Conservation (phyloP, 1,140 invertebrate species). For the Phenacoccus solenopsis region DNA sequence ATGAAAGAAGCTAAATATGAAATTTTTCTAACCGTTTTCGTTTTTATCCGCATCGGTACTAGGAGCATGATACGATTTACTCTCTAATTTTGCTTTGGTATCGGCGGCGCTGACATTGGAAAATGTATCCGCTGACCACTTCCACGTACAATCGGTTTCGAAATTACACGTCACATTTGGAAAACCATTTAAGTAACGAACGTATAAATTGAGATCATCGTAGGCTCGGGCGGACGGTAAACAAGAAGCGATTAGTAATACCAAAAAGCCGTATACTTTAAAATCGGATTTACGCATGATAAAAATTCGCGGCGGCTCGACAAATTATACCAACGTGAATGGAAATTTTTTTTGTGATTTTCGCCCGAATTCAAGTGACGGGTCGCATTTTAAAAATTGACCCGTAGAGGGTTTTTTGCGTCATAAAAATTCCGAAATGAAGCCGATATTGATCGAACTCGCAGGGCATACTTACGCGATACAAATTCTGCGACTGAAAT, state of each 20-base stretch:
- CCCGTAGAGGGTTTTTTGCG: not conserved
- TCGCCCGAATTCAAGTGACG: not conserved
- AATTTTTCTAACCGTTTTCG: not conserved
- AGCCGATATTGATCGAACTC: slow-evolving; percentile 15
- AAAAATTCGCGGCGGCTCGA: not conserved
- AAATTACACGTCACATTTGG: slow-evolving; percentile 8
- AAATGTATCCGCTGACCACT: not conserved
- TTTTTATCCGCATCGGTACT: not conserved
- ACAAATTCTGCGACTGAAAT: slow-evolving; percentile 16
- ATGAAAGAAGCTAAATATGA: too few relatives aligned
- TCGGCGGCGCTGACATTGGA: not conserved
- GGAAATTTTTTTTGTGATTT: too few relatives aligned
- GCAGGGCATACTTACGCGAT: not conserved
- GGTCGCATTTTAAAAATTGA: not conserved
- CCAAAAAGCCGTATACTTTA: not conserved
- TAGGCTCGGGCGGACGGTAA: not conserved
- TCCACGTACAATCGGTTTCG: not conserved
- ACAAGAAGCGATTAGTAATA: not conserved
- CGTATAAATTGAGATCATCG: not conserved
- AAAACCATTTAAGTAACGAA: not conserved
- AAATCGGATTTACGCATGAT: not conserved
- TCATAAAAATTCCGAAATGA: not conserved
- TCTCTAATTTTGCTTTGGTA: not conserved
- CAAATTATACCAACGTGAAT: not conserved
- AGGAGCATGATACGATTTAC: not conserved